A percentile compares a stretch with the other conserved stretches of the same genome.
phyloP scores from a whole-genome alignment of 1,140 invertebrate genomes.

The Monochamus saltuarius region DNA sequence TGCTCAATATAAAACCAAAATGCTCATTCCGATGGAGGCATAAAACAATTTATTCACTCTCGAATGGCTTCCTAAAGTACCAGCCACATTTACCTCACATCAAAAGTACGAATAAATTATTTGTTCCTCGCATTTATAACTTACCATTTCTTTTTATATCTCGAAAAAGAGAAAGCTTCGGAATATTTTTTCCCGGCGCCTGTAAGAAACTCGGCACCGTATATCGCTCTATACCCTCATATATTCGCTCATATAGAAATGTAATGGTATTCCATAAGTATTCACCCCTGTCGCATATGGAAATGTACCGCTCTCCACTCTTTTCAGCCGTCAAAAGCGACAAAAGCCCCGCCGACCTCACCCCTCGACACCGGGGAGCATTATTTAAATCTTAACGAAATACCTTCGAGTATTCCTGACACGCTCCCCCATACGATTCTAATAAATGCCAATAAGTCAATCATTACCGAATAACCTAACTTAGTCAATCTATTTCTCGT shows the following conservation, averaged over 20 bases:
- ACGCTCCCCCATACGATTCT: conserved; percentile 15
- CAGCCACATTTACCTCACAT: no score
- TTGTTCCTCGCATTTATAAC: not conserved
- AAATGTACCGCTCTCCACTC: conserved; percentile 28
- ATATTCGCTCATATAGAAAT: conserved; percentile 24
- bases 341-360: conserved; percentile 26
- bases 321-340: conserved; percentile 32
- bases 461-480: conserved; percentile 17
- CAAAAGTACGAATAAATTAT: conserved; percentile 6
- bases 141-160: conserved; percentile 10
- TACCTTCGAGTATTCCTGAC: conserved; percentile 28
- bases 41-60: no score
- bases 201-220: not conserved
- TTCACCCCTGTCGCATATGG: conserved; percentile 44
- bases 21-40: no score
- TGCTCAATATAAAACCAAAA: no score
- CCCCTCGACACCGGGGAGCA: conserved; percentile 25
- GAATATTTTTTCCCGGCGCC: not conserved
- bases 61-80: no score
- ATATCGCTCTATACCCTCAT: conserved; percentile 11
- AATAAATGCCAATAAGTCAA: conserved; percentile 24
- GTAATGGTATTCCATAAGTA: conserved; percentile 44
- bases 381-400: conserved; percentile 42
- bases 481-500: conserved; percentile 17
- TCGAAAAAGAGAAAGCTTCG: conserved; percentile 2